Evolutionary conservation across 2,797 vertebrate genomes (phyloP), one percentile per base, ranked within the genome.

Genomic region (Calcarius lapponicus): DNA sequence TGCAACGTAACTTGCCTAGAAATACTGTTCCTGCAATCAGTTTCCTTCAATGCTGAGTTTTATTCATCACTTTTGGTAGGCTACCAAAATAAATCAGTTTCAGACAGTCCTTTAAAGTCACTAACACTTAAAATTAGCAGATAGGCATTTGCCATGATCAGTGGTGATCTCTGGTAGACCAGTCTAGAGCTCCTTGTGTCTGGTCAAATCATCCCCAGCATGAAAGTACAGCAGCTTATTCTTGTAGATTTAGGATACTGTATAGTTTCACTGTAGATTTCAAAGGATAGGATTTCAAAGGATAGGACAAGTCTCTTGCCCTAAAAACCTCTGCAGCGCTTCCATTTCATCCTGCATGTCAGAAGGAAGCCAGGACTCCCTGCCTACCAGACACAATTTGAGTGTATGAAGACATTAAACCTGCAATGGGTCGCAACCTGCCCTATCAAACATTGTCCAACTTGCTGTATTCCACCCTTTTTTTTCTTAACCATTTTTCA

Each of bases 111-210:
- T 94, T 82, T 85, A 61, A 94, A 95, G 90, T 74, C 78, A 79
- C 93, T 96, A 95, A 92, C 92, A 74, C 86, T 76, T 24, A 17
- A 80, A 72, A 93, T 95, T 75, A 95, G 93, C 74, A 86, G 76
- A 78, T 11, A 93, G 88, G 45, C 60, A 81, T 88, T 66, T 66
- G 67, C 45, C 74, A 38, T 86, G 79, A 69, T 58, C 91, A 90
- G 34, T 79, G 53, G 31, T 65, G 58, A 96, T 65, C 80, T 94
- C 92, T 90, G 75, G 94, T 47, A 96, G 90, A 83, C 54, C 61
- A 78, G 62, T 72, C 71, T 50, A 51, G 78, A 90, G 67, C 62
- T 94, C 32, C 18, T 73, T 69, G 26, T 9, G 15, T 58, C 60
- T 81, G 57, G 12, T 42, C 31, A 36, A 45, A 87, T 58, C 34